Percentiles rank a stretch among this genome's conserved stretches.
Conservation (phyloP, 2,888 invertebrate species). For the Alcis repandata region DNA sequence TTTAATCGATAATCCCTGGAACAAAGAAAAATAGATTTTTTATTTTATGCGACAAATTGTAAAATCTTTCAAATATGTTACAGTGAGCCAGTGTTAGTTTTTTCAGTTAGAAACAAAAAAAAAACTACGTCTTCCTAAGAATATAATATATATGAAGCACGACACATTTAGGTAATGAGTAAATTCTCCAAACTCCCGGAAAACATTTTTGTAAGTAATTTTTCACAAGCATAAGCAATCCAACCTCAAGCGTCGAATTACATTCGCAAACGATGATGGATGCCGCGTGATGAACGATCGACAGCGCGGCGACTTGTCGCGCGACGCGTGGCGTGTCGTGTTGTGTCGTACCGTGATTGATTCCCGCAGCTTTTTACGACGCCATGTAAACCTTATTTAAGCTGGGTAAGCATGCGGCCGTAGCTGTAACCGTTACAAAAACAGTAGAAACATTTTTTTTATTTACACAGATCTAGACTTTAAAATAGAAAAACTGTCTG, state of each 20-base stretch:
- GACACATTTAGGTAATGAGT: too few species aligned
- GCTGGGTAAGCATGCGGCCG: neutral
- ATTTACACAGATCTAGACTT: too few species aligned
- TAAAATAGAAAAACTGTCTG: too few species aligned
- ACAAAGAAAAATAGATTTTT: too few species aligned
- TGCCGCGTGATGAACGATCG: conserved; percentile 25
- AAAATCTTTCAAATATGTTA: too few species aligned
- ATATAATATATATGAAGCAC: too few species aligned
- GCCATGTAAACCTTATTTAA: conserved; percentile 5
- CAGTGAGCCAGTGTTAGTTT: too few species aligned
- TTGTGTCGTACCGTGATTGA: conserved; percentile 18
- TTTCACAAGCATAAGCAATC: neutral
- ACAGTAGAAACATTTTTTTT: too few species aligned
- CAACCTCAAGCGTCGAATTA: conserved; percentile 18
- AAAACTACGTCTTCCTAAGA: too few species aligned
- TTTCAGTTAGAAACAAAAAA: too few species aligned
- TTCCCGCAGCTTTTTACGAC: conserved; percentile 29
- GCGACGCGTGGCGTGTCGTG: conserved; percentile 19
- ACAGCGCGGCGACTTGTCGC: conserved; percentile 23
- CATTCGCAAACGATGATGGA: conserved; percentile 28
- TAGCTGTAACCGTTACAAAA: neutral
- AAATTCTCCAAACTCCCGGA: neutral
- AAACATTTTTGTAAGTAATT: neutral
- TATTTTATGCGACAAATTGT: too few species aligned
- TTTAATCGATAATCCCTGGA: too few species aligned